Evolutionary conservation across 2,888 invertebrate genomes (phyloP), one percentile per base, ranked within the genome.

Genomic region (Anagyrus pseudococci): DNA sequence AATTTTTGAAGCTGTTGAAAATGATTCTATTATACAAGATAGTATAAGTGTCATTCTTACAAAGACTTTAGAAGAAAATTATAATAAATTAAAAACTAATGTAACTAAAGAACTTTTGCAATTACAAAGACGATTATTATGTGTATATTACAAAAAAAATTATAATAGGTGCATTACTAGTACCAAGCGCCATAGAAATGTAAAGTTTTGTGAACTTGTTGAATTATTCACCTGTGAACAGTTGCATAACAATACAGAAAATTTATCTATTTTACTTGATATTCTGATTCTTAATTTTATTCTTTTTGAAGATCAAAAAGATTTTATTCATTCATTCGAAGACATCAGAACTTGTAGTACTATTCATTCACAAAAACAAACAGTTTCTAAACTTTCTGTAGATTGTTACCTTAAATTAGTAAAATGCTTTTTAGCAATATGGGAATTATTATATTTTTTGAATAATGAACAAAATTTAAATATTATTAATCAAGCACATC

Each of bases 371-470:
- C 56, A 2, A 63, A 37, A 15, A 47, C n/a, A 59, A 23, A 2
- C 26, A 57, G 2, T 57, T 67, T 15, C 10, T 23, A 57, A 59
- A 23, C 10, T 48, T 22, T 55, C 48, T 3, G 67, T 41, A 44
- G 41, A 54, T n/a, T 57, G 59, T 22, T 72, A 69, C 33, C 67
- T 76, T 47, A 73, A 68, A 63, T 52, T 71, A 25, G 53, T 70
- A 3, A 71, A 71, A 56, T 73, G 73, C 41, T 71, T 77, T 47
- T 53, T 73, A 4, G 70, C 73, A 41, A 56, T 70, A 1, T 63
- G 72, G 57, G 58, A 62, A 41, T 58, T 77, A 44, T 57, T 67
- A 4, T 37, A 58, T 25, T 66, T 67, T 20, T 26, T 67, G 20
- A 48, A 46, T 43, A 19, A 53, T 49, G 48, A 49, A 26, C 44